Evolutionary conservation across 92 coral and sea anemone genomes (phyloP).

Genomic region (Montipora capitata): DNA sequence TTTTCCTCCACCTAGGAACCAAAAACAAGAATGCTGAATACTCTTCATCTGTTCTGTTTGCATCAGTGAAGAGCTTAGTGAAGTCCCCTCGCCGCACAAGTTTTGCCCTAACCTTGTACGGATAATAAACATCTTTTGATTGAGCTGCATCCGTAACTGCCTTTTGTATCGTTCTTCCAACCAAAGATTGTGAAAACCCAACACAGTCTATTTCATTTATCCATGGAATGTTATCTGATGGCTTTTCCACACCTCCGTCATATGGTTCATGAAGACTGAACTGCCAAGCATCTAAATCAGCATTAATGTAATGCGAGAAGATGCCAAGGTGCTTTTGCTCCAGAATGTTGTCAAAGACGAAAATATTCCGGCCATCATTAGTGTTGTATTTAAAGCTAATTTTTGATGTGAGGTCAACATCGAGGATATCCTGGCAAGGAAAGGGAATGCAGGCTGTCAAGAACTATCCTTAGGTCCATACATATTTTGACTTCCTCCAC

Average conservation of each 20-base stretch:
- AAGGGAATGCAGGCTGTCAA: neutral
- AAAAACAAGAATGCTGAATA: conserved; percentile 86
- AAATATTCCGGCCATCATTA: conserved; percentile 76
- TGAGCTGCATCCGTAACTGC: conserved; percentile 88
- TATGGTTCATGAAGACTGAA: conserved; percentile 87
- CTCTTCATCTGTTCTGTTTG: conserved; percentile 84
- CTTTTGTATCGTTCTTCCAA: conserved; percentile 83
- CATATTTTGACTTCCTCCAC: too few species aligned
- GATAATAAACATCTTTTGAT: conserved; percentile 79
- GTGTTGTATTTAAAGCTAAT: conserved; percentile 79
- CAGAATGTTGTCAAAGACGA: conserved; percentile 80
- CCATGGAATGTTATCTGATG: conserved; percentile 93
- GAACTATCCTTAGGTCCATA: neutral
- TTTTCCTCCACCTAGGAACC: conserved; percentile 86
- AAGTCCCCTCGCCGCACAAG: conserved; percentile 94
- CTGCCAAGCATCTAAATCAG: conserved; percentile 90
- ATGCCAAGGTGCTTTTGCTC: conserved; percentile 42
- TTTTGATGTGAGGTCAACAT: conserved; percentile 76
- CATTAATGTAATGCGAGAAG: conserved; percentile 58
- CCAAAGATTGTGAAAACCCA: conserved; percentile 75
- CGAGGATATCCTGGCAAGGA: conserved; percentile 58
- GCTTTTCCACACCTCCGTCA: conserved; percentile 80
- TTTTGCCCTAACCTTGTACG: conserved; percentile 86
- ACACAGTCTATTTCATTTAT: conserved; percentile 80
- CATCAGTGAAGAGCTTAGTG: conserved; percentile 84